phyloP scores from a whole-genome alignment of 2,113 vertebrate species.

The Hemibagrus wyckioides region DNA sequence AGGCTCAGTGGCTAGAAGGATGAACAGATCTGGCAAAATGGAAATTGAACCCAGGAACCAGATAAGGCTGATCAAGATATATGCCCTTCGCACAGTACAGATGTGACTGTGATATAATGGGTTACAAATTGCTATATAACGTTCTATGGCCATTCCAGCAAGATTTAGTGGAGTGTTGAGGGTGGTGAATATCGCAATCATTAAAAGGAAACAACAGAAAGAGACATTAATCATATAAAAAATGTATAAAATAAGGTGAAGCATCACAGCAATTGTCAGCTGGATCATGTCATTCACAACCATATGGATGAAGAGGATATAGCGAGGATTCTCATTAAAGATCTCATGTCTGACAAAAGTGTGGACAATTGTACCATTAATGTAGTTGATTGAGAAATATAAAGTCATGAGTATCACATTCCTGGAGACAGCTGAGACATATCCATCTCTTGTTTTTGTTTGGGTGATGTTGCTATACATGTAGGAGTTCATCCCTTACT shows the following conservation, averaged over 20 bases:
- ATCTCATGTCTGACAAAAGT: constrained; percentile 66
- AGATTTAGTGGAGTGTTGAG: constrained; percentile 70
- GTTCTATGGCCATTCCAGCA: constrained; percentile 73
- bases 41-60: constrained; percentile 68
- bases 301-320: constrained; percentile 78
- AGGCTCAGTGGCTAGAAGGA: constrained; percentile 65
- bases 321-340: constrained; percentile 72
- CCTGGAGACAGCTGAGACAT: constrained; percentile 58
- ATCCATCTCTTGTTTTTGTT: constrained; percentile 54
- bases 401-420: constrained; percentile 66
- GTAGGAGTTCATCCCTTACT: constrained; percentile 39
- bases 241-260: constrained; percentile 70
- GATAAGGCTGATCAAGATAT: constrained; percentile 62
- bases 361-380: constrained; percentile 66
- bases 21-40: constrained; percentile 69
- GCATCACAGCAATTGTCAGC: constrained; percentile 64
- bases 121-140: constrained; percentile 70
- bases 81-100: constrained; percentile 67
- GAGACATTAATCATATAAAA: constrained; percentile 69
- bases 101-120: constrained; percentile 67
- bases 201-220: constrained; percentile 70
- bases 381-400: constrained; percentile 67
- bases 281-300: constrained; percentile 73
- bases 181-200: constrained; percentile 72
- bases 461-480: constrained; percentile 32